These are phyloP conservation scores for Aphaenogaster ashmeadi DNA, from an alignment of 1,140 invertebrate species.

Conservation along the genomic window DNA sequence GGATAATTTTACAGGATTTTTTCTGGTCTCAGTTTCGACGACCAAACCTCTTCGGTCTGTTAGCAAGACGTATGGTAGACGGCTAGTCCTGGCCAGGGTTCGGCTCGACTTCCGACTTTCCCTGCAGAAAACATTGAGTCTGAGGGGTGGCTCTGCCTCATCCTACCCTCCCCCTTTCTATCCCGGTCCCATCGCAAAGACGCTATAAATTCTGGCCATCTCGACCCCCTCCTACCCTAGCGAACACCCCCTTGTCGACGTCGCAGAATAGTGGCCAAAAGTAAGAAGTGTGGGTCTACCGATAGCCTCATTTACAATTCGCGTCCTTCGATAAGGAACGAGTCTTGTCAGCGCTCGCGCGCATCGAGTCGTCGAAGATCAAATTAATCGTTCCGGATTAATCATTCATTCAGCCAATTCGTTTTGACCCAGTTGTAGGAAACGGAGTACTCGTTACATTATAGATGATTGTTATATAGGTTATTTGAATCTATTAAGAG, in stretches of 20 bases:
- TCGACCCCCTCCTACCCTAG: constrained; percentile 40
- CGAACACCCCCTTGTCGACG: constrained; percentile 66
- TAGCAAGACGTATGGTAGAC: constrained; percentile 86
- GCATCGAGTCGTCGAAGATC: constrained; percentile 31
- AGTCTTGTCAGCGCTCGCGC: constrained; percentile 28
- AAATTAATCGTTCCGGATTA: constrained; percentile 50
- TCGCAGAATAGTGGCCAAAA: constrained; percentile 83
- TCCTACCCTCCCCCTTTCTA: constrained; percentile 55
- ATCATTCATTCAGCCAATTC: constrained; percentile 30
- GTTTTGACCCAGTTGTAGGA: constrained; percentile 38
- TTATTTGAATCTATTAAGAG: neutral
- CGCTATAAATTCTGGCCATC: constrained; percentile 86
- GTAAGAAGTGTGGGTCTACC: constrained; percentile 80
- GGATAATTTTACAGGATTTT: constrained; percentile 80
- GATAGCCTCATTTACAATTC: constrained; percentile 70
- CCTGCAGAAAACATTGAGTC: constrained; percentile 87
- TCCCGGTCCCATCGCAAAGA: constrained; percentile 80
- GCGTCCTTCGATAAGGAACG: constrained; percentile 27
- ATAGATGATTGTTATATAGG: constrained; percentile 2
- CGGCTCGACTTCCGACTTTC: constrained; percentile 87
- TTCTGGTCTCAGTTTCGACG: constrained; percentile 33
- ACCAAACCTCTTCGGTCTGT: constrained; percentile 84
- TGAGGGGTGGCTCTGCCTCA: constrained; percentile 80
- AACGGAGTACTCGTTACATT: neutral
- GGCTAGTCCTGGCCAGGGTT: constrained; percentile 86